phyloP scores from a whole-genome alignment of 2,888 invertebrate genomes.

The Acronicta alni region DNA sequence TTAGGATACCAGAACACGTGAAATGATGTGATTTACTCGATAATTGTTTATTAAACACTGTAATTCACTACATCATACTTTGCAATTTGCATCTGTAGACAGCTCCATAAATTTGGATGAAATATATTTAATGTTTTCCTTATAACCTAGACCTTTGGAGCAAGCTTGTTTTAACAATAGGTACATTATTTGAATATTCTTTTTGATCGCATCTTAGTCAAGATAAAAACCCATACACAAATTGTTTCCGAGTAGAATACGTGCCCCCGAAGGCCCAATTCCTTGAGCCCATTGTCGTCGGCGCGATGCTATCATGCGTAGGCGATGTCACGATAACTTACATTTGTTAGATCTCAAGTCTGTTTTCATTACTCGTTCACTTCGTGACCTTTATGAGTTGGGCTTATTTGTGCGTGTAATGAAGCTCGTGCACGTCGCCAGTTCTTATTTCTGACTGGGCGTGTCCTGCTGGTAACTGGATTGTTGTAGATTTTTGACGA shows the following conservation, averaged over 20 bases:
- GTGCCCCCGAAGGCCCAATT: slow-evolving; percentile 71
- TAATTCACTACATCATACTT: slow-evolving; percentile 47
- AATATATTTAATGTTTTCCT: slow-evolving; percentile 36
- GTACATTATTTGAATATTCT: slow-evolving; percentile 48
- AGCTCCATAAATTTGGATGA: slow-evolving; percentile 15
- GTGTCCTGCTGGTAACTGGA: slow-evolving; percentile 67
- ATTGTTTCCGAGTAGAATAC: slow-evolving; percentile 68
- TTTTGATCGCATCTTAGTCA: slow-evolving; percentile 55
- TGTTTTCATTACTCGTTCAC: slow-evolving; percentile 67
- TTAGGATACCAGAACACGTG: slow-evolving; percentile 53
- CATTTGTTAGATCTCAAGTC: slow-evolving; percentile 70
- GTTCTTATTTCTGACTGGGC: slow-evolving; percentile 61
- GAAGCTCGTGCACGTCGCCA: slow-evolving; percentile 70
- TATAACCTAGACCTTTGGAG: slow-evolving; percentile 47
- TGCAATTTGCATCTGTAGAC: slow-evolving; percentile 34
- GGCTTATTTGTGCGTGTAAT: slow-evolving; percentile 71
- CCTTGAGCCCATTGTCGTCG: slow-evolving; percentile 71
- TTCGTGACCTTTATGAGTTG: slow-evolving; percentile 67
- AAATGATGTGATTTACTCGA: slow-evolving; percentile 51
- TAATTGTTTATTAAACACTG: slow-evolving; percentile 31
- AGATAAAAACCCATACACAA: slow-evolving; percentile 64
- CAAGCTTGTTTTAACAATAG: slow-evolving; percentile 48
- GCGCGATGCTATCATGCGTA: slow-evolving; percentile 77
- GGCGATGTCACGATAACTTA: slow-evolving; percentile 77
- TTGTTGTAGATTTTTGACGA: slow-evolving; percentile 67